A percentile compares a stretch with the other conserved stretches of the same genome.
Conservation (phyloP, 1,140 invertebrate genomes). For the Drosophila setifemur region DNA sequence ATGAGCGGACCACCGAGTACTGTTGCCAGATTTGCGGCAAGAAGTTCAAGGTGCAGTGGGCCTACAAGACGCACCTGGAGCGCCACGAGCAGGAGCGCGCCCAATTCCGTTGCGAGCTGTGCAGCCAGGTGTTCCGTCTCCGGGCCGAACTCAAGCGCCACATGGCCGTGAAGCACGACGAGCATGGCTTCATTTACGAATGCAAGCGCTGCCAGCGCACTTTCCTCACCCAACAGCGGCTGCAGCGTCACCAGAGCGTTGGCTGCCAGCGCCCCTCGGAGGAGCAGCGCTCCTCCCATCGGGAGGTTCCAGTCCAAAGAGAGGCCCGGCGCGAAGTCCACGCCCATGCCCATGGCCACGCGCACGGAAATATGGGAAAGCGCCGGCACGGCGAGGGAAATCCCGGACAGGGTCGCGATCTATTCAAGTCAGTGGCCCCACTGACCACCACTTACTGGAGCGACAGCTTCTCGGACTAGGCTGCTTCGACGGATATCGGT, state of each 20-base stretch:
- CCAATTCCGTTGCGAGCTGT: slow-evolving; percentile 68
- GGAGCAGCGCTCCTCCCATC: slow-evolving; percentile 12
- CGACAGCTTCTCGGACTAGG: slow-evolving; percentile 83
- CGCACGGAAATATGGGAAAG: slow-evolving; percentile 22
- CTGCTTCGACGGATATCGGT: background rate
- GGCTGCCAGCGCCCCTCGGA: slow-evolving; percentile 46
- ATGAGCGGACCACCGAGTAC: slow-evolving; percentile 85
- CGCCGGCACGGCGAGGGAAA: slow-evolving; percentile 32
- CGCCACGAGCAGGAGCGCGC: slow-evolving; percentile 74
- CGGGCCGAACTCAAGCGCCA: slow-evolving; percentile 70
- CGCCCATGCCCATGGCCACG: slow-evolving; percentile 16
- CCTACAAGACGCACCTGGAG: slow-evolving; percentile 81
- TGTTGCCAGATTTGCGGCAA: slow-evolving; percentile 80
- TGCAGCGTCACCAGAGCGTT: slow-evolving; percentile 63
- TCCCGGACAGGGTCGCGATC: slow-evolving; percentile 68
- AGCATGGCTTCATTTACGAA: slow-evolving; percentile 63
- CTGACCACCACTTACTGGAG: slow-evolving; percentile 83
- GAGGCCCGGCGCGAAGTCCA: slow-evolving; percentile 2
- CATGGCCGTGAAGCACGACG: slow-evolving; percentile 65
- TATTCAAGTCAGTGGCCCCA: slow-evolving; percentile 83
- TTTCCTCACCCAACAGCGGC: slow-evolving; percentile 58
- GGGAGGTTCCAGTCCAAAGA: no score
- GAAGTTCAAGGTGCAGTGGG: slow-evolving; percentile 78
- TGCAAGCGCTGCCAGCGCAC: slow-evolving; percentile 77
- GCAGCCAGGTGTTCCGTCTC: slow-evolving; percentile 56